Evolutionary conservation across 2,888 invertebrate genomes (phyloP).

Genomic region (Brachypalpus laphriformis): DNA sequence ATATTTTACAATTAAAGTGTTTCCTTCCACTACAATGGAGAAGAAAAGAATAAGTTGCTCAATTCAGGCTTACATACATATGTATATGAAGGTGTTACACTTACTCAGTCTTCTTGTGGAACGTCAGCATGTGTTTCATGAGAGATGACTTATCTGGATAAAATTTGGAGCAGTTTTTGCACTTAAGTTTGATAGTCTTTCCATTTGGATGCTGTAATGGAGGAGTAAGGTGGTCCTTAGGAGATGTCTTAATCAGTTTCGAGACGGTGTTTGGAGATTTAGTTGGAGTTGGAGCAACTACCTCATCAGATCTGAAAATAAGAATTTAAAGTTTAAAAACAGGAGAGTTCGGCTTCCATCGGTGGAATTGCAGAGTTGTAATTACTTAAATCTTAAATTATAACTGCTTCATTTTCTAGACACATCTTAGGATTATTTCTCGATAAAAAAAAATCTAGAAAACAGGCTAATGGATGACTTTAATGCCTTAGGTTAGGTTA

Average conservation of each 20-base stretch:
- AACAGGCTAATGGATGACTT: no score
- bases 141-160: slow-evolving; percentile 68
- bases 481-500: no score
- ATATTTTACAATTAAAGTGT: slow-evolving; percentile 68
- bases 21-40: slow-evolving; percentile 56
- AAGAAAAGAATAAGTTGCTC: not conserved
- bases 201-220: slow-evolving; percentile 49
- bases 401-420: no score
- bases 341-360: not conserved
- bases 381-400: no score
- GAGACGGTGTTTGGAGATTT: slow-evolving; percentile 45
- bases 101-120: slow-evolving; percentile 68
- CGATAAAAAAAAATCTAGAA: no score
- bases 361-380: not conserved
- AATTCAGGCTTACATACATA: not conserved
- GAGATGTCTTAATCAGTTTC: slow-evolving; percentile 35
- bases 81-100: not conserved
- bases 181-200: slow-evolving; percentile 60
- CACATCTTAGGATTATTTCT: no score
- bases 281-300: slow-evolving; percentile 25
- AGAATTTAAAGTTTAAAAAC: not conserved
- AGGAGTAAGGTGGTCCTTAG: slow-evolving; percentile 27
- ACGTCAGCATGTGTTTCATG: slow-evolving; percentile 64
- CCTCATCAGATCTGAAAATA: slow-evolving; percentile 46
- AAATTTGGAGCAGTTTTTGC: slow-evolving; percentile 63